Evolutionary conservation across 1,140 invertebrate genomes (phyloP), one percentile per base, ranked within the genome.

Genomic region (Leptestheria dahalacensis): DNA sequence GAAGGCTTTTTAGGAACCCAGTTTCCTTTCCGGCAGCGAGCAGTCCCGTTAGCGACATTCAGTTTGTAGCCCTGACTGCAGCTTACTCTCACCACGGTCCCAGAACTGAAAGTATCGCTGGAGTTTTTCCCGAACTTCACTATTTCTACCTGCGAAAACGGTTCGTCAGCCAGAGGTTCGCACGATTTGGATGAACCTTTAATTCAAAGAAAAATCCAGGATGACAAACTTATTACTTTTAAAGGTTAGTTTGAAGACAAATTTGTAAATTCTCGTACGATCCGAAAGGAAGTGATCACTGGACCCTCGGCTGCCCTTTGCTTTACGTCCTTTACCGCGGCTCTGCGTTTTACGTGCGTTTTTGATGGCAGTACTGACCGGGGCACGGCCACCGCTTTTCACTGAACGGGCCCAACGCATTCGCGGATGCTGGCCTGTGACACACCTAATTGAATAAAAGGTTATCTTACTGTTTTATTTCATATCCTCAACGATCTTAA

Each of bases 1-100:
- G 78, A 77, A 0, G 87, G 87, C 64, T 81, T 83, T 59, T 78
- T 78, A 1, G 87, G 87, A 67, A 84, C 86, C 88, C 88, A 91
- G 64, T 78, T 76, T 1, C 87, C 86, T 51, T 82, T 70, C 1
- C 83, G 79, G 68, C 87, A 90, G 65, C 82, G 82, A 0, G 82
- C 84, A 1, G 87, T 88, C 20, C 78, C 75, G 67, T 90, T 89
- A 53, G 74, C 69, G 41, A 88, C 74, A 67, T 86, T 88, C 0
- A 85, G 70, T 4, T 79, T 79, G 65, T 86, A 88, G 1, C 86
- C 86, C 59, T 81, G 79, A 1, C 79, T 78, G 69, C 87, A 90
- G 6, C 79, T 79, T 11, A 87, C 77, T 65, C 79, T 75, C 0
- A 87, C 77, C 53, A 84, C 77, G 1, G 82, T 84, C 1, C 85